Evolutionary conservation across 2,797 vertebrate genomes (phyloP).

Genomic region (Anniella stebbinsi): DNA sequence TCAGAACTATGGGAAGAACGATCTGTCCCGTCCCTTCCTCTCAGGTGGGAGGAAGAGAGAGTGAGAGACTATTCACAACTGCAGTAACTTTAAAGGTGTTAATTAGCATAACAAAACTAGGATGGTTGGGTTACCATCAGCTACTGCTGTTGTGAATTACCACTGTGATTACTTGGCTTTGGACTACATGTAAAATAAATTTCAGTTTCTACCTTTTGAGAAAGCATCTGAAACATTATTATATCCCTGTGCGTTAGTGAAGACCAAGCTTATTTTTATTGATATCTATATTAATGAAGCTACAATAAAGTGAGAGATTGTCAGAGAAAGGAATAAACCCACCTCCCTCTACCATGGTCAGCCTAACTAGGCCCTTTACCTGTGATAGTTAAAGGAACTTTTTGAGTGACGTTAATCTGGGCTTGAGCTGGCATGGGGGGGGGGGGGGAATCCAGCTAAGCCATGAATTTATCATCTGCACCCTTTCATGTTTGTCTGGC

Average conservation of each 20-base stretch:
- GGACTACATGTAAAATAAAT: not conserved
- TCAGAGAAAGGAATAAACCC: not conserved
- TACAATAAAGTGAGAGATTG: not conserved
- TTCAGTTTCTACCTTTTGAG: not conserved
- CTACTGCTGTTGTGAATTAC: not conserved
- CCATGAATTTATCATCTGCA: slow-evolving; percentile 30
- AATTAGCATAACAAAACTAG: not conserved
- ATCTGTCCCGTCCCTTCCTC: too few species aligned
- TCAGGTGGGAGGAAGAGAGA: too few species aligned
- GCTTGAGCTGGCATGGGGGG: not conserved
- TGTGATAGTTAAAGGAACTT: not conserved
- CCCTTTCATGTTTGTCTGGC: slow-evolving; percentile 35
- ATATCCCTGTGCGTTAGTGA: not conserved
- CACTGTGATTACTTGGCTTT: not conserved
- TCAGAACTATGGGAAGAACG: too few species aligned
- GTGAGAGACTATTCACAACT: not conserved
- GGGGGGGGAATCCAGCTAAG: not conserved
- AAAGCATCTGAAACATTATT: not conserved
- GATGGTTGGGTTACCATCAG: not conserved
- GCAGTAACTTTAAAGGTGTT: not conserved
- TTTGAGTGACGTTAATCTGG: not conserved
- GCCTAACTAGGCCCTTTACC: not conserved
- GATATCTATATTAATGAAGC: not conserved
- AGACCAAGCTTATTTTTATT: not conserved
- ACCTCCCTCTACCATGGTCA: not conserved